Percentiles rank a stretch among this genome's conserved stretches.
phyloP scores from a whole-genome alignment of 2,888 invertebrate species.

The Carabus problematicus region DNA sequence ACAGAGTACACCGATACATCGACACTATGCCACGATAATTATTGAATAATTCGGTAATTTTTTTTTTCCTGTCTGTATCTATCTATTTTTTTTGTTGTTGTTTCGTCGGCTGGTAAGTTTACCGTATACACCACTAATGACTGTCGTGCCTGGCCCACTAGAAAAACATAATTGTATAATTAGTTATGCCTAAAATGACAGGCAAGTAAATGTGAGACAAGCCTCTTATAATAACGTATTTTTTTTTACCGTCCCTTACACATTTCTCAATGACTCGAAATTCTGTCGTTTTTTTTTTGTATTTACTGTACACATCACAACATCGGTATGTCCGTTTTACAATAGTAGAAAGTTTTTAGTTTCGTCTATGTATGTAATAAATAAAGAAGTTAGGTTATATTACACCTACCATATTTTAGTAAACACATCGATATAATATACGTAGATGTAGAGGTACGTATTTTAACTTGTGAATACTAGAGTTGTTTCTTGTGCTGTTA shows the following conservation, averaged over 20 bases:
- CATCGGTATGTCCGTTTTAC: slow-evolving; percentile 11
- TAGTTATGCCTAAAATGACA: slow-evolving; percentile 60
- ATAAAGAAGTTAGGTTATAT: no score
- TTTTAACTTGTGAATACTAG: no score
- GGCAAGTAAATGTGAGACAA: slow-evolving; percentile 56
- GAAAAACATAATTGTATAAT: slow-evolving; percentile 59
- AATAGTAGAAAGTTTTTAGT: slow-evolving; percentile 16
- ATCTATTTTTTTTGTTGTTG: not conserved
- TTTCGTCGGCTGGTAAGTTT: slow-evolving; percentile 11
- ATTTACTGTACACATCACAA: slow-evolving; percentile 1
- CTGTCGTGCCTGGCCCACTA: slow-evolving; percentile 50
- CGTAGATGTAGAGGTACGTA: no score
- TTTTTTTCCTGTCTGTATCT: slow-evolving; percentile 41
- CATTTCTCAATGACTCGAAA: slow-evolving; percentile 24
- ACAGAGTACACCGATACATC: slow-evolving; percentile 48
- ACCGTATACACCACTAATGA: slow-evolving; percentile 52
- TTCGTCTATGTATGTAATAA: slow-evolving; percentile 8
- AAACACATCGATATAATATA: no score
- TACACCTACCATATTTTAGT: no score
- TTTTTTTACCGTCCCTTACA: slow-evolving; percentile 19
- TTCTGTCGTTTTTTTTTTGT: not conserved
- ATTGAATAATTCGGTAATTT: slow-evolving; percentile 53
- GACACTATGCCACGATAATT: slow-evolving; percentile 54
- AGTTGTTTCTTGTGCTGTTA: no score
- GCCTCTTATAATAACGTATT: slow-evolving; percentile 46